These are phyloP conservation scores for Oryzias celebensis DNA, from an alignment of 2,113 vertebrate genomes.

Conservation along the genomic window DNA sequence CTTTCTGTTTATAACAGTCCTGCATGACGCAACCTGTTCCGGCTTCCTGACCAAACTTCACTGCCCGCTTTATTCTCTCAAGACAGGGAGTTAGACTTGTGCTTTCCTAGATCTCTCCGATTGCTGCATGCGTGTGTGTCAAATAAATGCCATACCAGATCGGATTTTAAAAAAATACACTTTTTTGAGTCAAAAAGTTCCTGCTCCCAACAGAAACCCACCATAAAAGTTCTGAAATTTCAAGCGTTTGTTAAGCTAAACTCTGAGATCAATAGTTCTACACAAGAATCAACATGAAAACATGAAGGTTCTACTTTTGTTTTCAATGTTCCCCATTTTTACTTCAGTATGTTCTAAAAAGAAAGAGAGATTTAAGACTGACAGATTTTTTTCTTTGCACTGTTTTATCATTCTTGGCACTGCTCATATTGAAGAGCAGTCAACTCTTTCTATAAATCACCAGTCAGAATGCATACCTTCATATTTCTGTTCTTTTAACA, in stretches of 20 bases:
- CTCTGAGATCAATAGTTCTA: too few species aligned
- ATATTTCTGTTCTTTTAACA: slow-evolving; percentile 19
- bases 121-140: too few species aligned
- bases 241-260: too few species aligned
- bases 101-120: too few species aligned
- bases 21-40: not conserved
- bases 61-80: too few species aligned
- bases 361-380: slow-evolving; percentile 3
- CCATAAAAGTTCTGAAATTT: too few species aligned
- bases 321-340: not conserved
- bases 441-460: slow-evolving; percentile 7
- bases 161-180: too few species aligned
- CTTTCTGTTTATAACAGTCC: not conserved
- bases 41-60: not conserved
- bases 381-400: not conserved
- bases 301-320: too few species aligned
- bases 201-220: not conserved
- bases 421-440: slow-evolving; percentile 3
- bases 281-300: too few species aligned
- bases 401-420: slow-evolving; percentile 7
- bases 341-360: not conserved
- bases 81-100: too few species aligned
- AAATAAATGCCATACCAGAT: too few species aligned
- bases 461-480: not conserved
- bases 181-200: too few species aligned